Evolutionary conservation across 2,113 vertebrate species (phyloP).

Genomic region (Myocastor coypus): DNA sequence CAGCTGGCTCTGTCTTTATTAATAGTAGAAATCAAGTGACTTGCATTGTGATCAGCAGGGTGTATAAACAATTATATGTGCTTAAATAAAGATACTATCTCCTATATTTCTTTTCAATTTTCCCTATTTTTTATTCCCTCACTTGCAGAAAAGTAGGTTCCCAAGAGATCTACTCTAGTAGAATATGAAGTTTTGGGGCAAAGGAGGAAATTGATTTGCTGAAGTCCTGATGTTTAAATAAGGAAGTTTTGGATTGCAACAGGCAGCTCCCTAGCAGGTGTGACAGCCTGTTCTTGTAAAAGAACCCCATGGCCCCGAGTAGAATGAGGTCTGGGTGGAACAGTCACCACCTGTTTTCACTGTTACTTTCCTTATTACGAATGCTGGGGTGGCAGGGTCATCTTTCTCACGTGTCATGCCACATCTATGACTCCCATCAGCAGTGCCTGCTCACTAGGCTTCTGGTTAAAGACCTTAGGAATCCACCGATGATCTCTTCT

Average conservation of each 20-base stretch:
- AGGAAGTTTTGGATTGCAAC: background rate
- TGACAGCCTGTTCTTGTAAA: background rate
- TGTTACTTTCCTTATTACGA: background rate
- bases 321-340: background rate
- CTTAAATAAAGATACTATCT: background rate
- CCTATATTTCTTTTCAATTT: background rate
- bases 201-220: background rate
- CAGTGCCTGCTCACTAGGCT: background rate
- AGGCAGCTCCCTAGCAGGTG: background rate
- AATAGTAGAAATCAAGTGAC: background rate
- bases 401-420: background rate
- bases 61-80: background rate
- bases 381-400: background rate
- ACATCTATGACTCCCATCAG: background rate
- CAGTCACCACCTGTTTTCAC: background rate
- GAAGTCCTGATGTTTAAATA: background rate
- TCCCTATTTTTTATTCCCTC: background rate
- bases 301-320: background rate
- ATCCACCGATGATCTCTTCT: background rate
- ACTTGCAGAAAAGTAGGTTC: background rate
- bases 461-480: background rate
- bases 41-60: background rate
- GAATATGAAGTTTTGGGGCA: background rate
- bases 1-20: background rate
- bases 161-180: background rate